Base-by-base conservation (phyloP, 2,113 vertebrate genomes). In the Galeopterus variegatus region DNA sequence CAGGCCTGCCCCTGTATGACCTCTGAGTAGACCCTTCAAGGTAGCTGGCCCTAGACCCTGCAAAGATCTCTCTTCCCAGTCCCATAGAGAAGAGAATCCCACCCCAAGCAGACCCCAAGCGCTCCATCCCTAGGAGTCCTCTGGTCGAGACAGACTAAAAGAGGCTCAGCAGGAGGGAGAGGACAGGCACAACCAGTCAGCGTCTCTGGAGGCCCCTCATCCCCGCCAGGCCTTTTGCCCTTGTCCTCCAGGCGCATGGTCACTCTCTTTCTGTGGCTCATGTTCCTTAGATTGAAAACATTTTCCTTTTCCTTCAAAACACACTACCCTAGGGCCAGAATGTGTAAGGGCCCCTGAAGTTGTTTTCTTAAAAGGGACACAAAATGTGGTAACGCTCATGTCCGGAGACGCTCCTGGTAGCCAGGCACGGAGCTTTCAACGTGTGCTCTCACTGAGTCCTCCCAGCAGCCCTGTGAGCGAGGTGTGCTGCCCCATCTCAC, bases 401-500 rank as follows among this genome's bases (percentile, higher is more conserved):
- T 26, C 36, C 70, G 6, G 58, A 94, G 58, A 33, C 10, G 23
- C 2, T 67, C 88, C 58, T 4, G 7, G 56, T 17, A 67, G 65
- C 31, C 31, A 14, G n/a, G 48, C 28, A 0, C 8, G 7, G 7
- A 28, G 76, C 12, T 60, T 41, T 24, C 36, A 1, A 26, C 18
- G 0, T 0, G 18, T 6, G 58, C n/a, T 12, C 21, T 62, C 67
- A 21, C 24, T 0, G 31, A 41, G 80, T 54, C 79, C 24, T 21
- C 15, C 0, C 6, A 31, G 33, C 10, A 56, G 67, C 69, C 36
- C 50, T 19, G 18, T 23, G 15, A 24, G 56, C 1, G 1, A 67
- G n/a, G 75, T 8, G 13, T 13, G 13, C 18, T 0, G 15, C 23
- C 33, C 8, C 6, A 12, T 8, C 3, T 54, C 50, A 52, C 17